Evolutionary conservation across 1,140 invertebrate species (phyloP), one percentile per base, ranked within the genome.

Genomic region (Anoplolepis gracilipes): DNA sequence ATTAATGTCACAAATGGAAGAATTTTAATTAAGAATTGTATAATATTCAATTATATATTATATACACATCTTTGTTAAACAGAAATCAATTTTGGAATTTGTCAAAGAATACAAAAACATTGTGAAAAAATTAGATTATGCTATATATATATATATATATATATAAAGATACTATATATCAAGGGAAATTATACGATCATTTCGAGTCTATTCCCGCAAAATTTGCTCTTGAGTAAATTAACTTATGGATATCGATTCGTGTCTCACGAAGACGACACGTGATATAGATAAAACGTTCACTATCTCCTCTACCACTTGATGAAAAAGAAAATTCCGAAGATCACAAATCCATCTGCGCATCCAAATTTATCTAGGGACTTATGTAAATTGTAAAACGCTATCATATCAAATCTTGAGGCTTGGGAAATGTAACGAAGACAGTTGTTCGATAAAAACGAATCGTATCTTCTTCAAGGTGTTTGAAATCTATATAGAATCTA

Each of bases 251-350:
- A 0, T 36, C 8, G 11, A 69, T 36, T 69, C 10, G 62, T 55
- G 1, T 70, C 8, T 39, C 64, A 79, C 33, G 49, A 25, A 7
- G 11, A 57, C 25, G 1, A 13, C 33, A 19, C 77, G 64, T 70
- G 77, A 69, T 39, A 53, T 22, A 70, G 77, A 81, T 70, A 81
- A 69, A 70, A 70, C n/a, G 11, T 61, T 57, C 57, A 22, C 11
- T 69, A 79, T 79, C 77, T 70, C 16, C 0, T 10, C 5, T 57
- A 11, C 6, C 30, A 36, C 2, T 19, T 22, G 19, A 30, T 6
- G 7, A 57, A 70, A 30, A 1, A 22, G 25, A 59, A 57, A 36
- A 42, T 2, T 55, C 4, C n/a, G 28, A 11, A 6, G 25, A 10
- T 36, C 16, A 30, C 5, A 25, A 65, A 70, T 57, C 19, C 6